These are phyloP conservation scores for Macrosiphum euphorbiae DNA, from an alignment of 2,888 invertebrate genomes.

Conservation along the genomic window DNA sequence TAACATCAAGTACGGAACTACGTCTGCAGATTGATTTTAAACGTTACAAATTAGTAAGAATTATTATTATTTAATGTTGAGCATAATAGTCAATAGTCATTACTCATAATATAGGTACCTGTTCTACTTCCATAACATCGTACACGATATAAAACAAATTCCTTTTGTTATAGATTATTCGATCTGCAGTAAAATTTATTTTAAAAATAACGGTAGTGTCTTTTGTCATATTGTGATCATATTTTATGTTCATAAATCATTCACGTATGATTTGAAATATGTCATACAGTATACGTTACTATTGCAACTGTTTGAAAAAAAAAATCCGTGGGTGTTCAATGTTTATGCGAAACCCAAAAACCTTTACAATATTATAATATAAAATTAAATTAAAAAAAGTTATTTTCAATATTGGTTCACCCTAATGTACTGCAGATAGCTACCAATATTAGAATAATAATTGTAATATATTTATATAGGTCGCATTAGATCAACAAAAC, in stretches of 20 bases:
- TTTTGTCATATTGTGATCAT: background rate
- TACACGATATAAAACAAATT: background rate
- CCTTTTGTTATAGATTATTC: background rate
- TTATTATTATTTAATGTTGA: background rate
- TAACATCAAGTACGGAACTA: background rate
- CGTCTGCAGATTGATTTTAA: background rate
- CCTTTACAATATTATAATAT: background rate
- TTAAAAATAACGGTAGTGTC: background rate
- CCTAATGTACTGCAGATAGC: background rate
- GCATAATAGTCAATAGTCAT: background rate
- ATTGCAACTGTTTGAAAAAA: background rate
- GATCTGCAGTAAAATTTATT: background rate
- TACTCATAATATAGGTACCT: background rate
- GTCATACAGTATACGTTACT: background rate
- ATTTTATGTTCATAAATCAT: background rate
- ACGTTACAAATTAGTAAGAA: background rate
- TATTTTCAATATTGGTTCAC: background rate
- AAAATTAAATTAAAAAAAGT: background rate
- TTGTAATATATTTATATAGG: background rate
- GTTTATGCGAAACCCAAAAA: background rate
- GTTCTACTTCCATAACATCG: background rate
- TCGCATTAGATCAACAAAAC: constrained; percentile 13
- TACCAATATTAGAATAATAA: background rate
- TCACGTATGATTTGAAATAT: background rate
- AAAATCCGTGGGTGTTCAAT: background rate